A percentile compares a stretch with the other conserved stretches of the same genome.
Conservation (phyloP, 64 coral and sea anemone species). For the Dendrophyllia cribrosa region DNA sequence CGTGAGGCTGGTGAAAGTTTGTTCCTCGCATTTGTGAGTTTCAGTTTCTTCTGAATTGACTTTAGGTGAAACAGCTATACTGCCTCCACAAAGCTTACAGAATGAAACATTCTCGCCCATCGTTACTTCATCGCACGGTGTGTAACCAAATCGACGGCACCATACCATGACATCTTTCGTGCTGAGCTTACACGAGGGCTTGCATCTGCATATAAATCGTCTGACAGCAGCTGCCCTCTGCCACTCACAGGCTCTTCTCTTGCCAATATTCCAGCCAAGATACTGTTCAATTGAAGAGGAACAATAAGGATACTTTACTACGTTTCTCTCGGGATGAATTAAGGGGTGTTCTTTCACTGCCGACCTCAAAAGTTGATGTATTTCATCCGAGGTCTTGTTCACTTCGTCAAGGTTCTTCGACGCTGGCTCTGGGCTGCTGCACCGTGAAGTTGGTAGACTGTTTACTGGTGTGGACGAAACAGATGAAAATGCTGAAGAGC, state of each 20-base stretch:
- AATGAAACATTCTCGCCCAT: background rate
- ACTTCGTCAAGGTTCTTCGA: background rate
- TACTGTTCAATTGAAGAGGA: constrained; percentile 72
- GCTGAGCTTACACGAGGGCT: constrained; percentile 39
- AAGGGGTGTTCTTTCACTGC: constrained; percentile 68
- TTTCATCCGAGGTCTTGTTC: constrained; percentile 21
- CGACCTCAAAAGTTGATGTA: constrained; percentile 35
- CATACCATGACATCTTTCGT: constrained; percentile 83
- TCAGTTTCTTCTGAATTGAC: constrained; percentile 2
- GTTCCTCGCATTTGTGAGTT: constrained; percentile 20
- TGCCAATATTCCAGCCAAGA: constrained; percentile 79
- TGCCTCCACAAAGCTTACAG: constrained; percentile 61
- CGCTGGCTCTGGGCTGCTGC: constrained; percentile 65
- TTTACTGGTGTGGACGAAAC: constrained; percentile 49
- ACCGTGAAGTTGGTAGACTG: constrained; percentile 64
- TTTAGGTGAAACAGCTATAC: background rate
- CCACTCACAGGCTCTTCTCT: constrained; percentile 89
- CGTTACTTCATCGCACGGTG: constrained; percentile 35
- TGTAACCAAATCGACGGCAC: constrained; percentile 79
- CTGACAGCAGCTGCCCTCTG: constrained; percentile 86
- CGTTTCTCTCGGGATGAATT: constrained; percentile 64
- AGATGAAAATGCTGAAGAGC: constrained; percentile 53
- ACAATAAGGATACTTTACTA: constrained; percentile 57
- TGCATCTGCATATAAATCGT: constrained; percentile 9
- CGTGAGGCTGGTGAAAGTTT: constrained; percentile 23